phyloP scores from a whole-genome alignment of 1,140 invertebrate species.

The Linepithema humile region DNA sequence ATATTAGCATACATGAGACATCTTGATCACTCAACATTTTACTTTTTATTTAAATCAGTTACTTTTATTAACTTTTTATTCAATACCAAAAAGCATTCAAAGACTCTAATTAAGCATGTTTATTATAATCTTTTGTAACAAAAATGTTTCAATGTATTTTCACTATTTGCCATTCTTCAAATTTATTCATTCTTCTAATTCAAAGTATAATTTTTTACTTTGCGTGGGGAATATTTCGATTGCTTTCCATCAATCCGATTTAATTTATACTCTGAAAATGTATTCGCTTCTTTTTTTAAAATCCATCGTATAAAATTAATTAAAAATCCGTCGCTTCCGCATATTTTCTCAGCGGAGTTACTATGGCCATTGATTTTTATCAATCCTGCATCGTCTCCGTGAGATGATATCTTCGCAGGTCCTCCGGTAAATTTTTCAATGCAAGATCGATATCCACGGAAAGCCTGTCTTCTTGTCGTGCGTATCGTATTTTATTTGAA shows the following conservation, averaged over 20 bases:
- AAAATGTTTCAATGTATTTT: not conserved
- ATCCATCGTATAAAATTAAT: not conserved
- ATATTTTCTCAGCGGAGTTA: not conserved
- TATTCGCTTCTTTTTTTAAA: not conserved
- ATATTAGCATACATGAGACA: not conserved
- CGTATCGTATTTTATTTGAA: constrained; percentile 28
- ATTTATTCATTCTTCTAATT: not conserved
- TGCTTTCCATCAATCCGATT: not conserved
- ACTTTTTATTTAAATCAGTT: not conserved
- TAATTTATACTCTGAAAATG: not conserved
- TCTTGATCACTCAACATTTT: not conserved
- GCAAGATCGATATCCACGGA: constrained; percentile 57
- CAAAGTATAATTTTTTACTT: not conserved
- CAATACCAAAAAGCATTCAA: not conserved
- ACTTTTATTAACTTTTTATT: not conserved
- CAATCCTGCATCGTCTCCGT: not conserved
- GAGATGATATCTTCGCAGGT: constrained; percentile 40
- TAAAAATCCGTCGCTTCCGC: not conserved
- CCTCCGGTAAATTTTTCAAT: constrained; percentile 42
- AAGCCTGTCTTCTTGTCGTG: not conserved
- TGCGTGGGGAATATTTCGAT: not conserved
- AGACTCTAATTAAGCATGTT: not conserved
- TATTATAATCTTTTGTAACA: not conserved
- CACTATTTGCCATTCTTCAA: not conserved
- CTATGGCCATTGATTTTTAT: constrained; percentile 37